Conservation (phyloP, 2,113 vertebrate genomes). For the Ictidomys tridecemlineatus region DNA sequence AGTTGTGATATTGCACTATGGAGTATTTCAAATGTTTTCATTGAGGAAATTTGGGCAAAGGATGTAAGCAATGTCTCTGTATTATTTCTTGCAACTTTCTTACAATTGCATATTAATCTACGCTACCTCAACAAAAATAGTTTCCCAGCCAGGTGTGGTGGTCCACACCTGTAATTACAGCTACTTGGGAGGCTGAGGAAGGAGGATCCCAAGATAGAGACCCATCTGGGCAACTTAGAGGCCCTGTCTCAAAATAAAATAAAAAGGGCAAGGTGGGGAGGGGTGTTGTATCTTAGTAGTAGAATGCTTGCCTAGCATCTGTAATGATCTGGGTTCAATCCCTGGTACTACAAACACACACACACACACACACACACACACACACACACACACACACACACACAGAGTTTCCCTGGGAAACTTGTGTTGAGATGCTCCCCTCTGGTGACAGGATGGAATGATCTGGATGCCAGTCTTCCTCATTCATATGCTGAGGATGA, state of each 20-base stretch:
- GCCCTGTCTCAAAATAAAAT: not conserved
- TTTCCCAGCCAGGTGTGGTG: not conserved
- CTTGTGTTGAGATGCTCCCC: not conserved
- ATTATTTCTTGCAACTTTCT: not conserved
- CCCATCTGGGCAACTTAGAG: not conserved
- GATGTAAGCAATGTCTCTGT: fast-evolving
- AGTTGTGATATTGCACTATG: too few species aligned
- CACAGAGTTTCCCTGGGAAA: not conserved
- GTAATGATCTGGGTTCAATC: not conserved
- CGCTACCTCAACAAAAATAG: not conserved
- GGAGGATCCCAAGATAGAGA: not conserved
- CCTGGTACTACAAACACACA: too few species aligned
- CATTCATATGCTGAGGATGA: not conserved
- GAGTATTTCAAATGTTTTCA: not conserved
- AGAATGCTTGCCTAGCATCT: not conserved
- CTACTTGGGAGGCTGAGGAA: not conserved
- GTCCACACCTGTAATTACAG: not conserved
- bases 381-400: too few species aligned
- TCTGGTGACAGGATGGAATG: not conserved
- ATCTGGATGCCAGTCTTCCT: not conserved
- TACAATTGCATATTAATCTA: not conserved
- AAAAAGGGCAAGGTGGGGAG: not conserved
- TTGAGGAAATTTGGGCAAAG: fast-evolving
- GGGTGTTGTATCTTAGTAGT: not conserved
- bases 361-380: too few species aligned